Conservation (phyloP, 2,113 vertebrate genomes). For the Chamaea fasciata region DNA sequence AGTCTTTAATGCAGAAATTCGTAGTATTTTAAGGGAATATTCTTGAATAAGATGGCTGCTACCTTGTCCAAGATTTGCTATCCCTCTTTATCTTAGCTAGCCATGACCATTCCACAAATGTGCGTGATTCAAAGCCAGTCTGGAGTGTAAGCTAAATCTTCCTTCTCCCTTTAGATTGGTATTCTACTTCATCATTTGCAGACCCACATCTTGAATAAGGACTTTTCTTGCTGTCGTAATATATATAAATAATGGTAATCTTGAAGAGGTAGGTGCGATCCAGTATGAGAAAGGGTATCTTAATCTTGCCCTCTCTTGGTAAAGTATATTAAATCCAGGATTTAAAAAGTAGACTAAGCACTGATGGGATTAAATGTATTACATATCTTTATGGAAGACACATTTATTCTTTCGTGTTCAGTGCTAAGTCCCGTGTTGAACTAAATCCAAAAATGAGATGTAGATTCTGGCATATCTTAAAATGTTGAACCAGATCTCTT, state of each 20-base stretch:
- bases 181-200: not conserved
- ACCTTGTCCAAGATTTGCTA: not conserved
- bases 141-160: not conserved
- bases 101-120: not conserved
- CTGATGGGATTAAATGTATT: slow-evolving; percentile 58
- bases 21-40: not conserved
- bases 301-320: slow-evolving; percentile 30
- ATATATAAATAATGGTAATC: slow-evolving; percentile 16
- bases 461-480: slow-evolving; percentile 42
- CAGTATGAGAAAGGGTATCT: slow-evolving; percentile 25
- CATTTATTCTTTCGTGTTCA: slow-evolving; percentile 40
- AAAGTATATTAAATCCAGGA: slow-evolving; percentile 43
- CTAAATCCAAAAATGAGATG: slow-evolving; percentile 51
- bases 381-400: slow-evolving; percentile 47
- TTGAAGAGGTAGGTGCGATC: not conserved
- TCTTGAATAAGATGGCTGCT: not conserved
- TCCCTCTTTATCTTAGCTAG: not conserved
- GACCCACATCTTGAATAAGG: not conserved
- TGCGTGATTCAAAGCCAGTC: not conserved
- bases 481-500: slow-evolving; percentile 5
- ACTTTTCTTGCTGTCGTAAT: not conserved
- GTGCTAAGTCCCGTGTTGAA: slow-evolving; percentile 32
- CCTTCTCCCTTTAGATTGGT: not conserved
- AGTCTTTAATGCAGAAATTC: not conserved
- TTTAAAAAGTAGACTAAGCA: slow-evolving; percentile 51